A percentile compares a stretch with the other conserved stretches of the same genome.
phyloP scores from a whole-genome alignment of 2,113 vertebrate species.

The Pseudopodoces humilis region DNA sequence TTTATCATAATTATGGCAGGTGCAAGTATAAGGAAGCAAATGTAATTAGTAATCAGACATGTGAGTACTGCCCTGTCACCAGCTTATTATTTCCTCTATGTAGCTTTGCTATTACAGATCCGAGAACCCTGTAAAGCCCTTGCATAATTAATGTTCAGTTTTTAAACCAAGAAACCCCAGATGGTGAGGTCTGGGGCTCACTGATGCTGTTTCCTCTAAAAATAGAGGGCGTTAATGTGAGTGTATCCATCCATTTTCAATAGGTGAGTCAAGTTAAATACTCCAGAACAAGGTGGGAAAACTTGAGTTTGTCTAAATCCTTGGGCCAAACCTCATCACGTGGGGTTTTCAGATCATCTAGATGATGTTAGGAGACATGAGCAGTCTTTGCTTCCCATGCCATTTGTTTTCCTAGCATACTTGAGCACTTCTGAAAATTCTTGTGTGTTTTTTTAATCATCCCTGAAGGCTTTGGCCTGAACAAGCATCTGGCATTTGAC shows the following conservation, averaged over 20 bases:
- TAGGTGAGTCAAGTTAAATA: background rate
- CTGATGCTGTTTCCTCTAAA: background rate
- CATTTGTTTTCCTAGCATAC: conserved; percentile 25
- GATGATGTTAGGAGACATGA: background rate
- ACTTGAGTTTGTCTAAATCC: background rate
- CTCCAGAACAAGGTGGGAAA: background rate
- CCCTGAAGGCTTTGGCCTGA: conserved; percentile 34
- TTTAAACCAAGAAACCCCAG: background rate
- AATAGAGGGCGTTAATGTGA: background rate
- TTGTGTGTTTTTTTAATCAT: conserved; percentile 28
- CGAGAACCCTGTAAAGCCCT: background rate
- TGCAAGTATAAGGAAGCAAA: conserved; percentile 23
- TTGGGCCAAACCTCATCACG: background rate
- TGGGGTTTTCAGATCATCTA: background rate
- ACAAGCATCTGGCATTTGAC: conserved; percentile 12
- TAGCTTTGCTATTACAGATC: background rate
- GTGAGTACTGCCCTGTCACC: background rate
- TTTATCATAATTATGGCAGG: background rate
- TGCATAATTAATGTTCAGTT: background rate
- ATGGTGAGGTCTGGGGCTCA: background rate
- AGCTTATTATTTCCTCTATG: background rate
- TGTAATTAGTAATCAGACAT: conserved; percentile 8
- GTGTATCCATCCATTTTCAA: background rate
- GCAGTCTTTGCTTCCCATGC: background rate
- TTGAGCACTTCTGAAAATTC: conserved; percentile 32